Conservation (phyloP, 2,888 invertebrate genomes). For the Uropetala carovei region DNA sequence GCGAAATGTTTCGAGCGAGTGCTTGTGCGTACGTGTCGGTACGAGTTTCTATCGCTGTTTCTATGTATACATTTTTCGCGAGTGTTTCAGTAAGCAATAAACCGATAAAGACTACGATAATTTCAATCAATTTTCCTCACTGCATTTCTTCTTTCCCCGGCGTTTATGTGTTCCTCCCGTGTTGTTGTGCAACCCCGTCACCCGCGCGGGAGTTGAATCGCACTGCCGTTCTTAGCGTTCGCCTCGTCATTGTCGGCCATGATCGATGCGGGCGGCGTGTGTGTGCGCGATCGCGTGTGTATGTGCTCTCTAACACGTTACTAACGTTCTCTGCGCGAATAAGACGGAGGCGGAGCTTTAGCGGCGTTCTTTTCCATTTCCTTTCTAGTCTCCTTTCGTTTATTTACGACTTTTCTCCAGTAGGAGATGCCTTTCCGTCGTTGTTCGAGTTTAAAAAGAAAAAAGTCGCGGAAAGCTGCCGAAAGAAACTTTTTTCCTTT, state of each 20-base stretch:
- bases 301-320: not conserved
- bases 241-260: conserved; percentile 20
- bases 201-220: not conserved
- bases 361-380: too few relatives aligned
- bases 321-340: not conserved
- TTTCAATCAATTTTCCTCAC: too few relatives aligned
- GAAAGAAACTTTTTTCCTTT: too few relatives aligned
- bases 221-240: not conserved
- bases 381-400: too few relatives aligned
- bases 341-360: too few relatives aligned
- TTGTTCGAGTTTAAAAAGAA: too few relatives aligned
- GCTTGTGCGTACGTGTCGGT: not conserved
- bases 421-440: too few relatives aligned
- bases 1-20: not conserved
- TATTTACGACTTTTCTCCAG: too few relatives aligned
- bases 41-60: too few relatives aligned
- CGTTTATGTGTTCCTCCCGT: not conserved
- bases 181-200: not conserved
- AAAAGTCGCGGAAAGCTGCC: too few relatives aligned
- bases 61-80: not conserved
- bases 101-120: too few relatives aligned
- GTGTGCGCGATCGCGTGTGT: not conserved
- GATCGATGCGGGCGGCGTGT: not conserved
- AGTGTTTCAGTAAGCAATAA: not conserved
- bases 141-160: not conserved